Evolutionary conservation across 2,888 invertebrate genomes (phyloP), one percentile per base, ranked within the genome.

Genomic region (Atrina japonica): DNA sequence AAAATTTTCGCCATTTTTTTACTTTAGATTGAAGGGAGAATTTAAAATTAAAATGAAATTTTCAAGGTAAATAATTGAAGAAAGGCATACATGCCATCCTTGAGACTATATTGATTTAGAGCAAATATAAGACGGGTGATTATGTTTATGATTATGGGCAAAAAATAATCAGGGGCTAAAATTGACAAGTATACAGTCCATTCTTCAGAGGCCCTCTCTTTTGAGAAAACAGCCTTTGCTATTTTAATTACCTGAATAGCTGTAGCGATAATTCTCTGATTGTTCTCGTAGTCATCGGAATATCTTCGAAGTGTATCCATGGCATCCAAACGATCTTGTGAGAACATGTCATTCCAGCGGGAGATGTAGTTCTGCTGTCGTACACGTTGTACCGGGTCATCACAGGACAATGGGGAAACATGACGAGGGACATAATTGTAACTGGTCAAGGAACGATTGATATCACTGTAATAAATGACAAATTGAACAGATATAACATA

Each of bases 271-370:
- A 91, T 90, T 66, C 89, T 77, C 77, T 90, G 90, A 76, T 90
- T 90, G 73, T 88, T 90, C 71, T 90, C 90, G 63, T 89, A 83
- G 76, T 90, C 90, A 68, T 88, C 86, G 3, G 85, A 86, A 75
- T 87, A 89, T 18, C 83, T 77, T 25, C 89, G 76, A 30, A 90
- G 83, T 1, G 86, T 89, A 71, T 90, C 89, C 88, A 91, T 88
- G 61, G 90, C 90, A 73, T 89, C 88, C 1, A 90, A 83, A 9
- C 91, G 85, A 55, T 89, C 88, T 68, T 84, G 83, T 29, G 88
- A 83, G 74, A 88, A 90, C 83, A 90, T 84, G 78, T 90, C 90
- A 68, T 90, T 90, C 83, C 87, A 90, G 41, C 89, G 85, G 3
- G 86, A 81, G 58, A 89, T 83, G 43, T 88, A 80, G 71, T 85